Evolutionary conservation across 2,888 invertebrate genomes (phyloP).

Genomic region (Ornithoptera alexandrae): DNA sequence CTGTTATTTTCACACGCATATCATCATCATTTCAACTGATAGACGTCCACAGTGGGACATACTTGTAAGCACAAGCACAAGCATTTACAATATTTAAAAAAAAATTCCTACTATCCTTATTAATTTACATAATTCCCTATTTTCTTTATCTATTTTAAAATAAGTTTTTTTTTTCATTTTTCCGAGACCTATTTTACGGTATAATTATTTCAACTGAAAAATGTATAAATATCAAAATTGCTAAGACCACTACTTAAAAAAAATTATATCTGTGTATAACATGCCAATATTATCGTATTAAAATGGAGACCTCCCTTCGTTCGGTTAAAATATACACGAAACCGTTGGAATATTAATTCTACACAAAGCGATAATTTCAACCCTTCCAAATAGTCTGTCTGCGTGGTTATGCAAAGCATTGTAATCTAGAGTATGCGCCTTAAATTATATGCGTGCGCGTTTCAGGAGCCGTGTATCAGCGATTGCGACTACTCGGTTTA

Average conservation of each 20-base stretch:
- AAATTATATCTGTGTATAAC: background rate
- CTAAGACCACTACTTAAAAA: background rate
- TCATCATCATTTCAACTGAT: too few species aligned
- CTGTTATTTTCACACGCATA: too few species aligned
- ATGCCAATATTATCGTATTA: background rate
- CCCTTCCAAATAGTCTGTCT: constrained; percentile 9
- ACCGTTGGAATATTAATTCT: constrained; percentile 19
- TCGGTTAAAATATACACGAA: background rate
- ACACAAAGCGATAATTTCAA: constrained; percentile 2
- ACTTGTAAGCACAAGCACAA: too few species aligned
- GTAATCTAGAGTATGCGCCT: constrained; percentile 8
- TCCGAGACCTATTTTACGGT: too few species aligned
- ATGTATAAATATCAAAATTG: background rate
- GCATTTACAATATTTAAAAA: too few species aligned
- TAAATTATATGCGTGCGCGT: constrained; percentile 4
- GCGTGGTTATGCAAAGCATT: background rate
- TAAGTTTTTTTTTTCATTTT: too few species aligned
- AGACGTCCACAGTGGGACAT: too few species aligned
- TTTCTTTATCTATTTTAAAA: too few species aligned
- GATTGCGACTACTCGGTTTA: background rate
- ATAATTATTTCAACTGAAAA: too few species aligned
- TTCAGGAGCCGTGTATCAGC: background rate
- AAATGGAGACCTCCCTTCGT: background rate
- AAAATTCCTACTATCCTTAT: too few species aligned
- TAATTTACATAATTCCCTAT: too few species aligned